Evolutionary conservation across 2,888 invertebrate species (phyloP).

Genomic region (Ennomos fuscantarius): DNA sequence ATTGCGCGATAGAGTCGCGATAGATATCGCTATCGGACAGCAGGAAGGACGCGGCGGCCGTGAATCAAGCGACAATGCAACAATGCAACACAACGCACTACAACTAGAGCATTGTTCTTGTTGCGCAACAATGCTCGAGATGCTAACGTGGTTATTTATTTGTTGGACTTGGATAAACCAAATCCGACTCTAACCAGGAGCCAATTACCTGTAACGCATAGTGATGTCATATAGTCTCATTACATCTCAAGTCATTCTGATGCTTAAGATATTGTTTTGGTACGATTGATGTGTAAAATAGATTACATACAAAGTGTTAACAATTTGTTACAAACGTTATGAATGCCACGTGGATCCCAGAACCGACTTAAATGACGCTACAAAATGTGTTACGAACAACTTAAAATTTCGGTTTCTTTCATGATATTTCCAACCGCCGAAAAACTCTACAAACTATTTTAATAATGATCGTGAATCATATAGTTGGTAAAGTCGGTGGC

Average conservation of each 20-base stretch:
- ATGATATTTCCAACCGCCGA: conserved; percentile 28
- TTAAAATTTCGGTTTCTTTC: conserved; percentile 34
- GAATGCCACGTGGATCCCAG: too few relatives aligned
- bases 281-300: too few relatives aligned
- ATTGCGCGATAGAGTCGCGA: conserved; percentile 73
- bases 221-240: too few relatives aligned
- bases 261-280: too few relatives aligned
- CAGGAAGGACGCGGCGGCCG: conserved; percentile 64
- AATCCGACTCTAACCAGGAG: conserved; percentile 26
- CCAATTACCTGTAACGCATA: not conserved
- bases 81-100: conserved; percentile 22
- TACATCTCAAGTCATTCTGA: too few relatives aligned
- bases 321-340: too few relatives aligned
- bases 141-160: conserved; percentile 33
- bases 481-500: not conserved
- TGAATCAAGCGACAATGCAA: conserved; percentile 65
- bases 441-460: conserved; percentile 28
- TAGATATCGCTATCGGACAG: conserved; percentile 64
- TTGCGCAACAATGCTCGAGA: conserved; percentile 41
- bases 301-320: too few relatives aligned
- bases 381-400: conserved; percentile 6
- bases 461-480: conserved; percentile 28
- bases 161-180: conserved; percentile 27
- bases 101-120: conserved; percentile 43
- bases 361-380: not conserved